Evolutionary conservation across 2,113 vertebrate genomes (phyloP).

Genomic region (Mormyrus iriodes): DNA sequence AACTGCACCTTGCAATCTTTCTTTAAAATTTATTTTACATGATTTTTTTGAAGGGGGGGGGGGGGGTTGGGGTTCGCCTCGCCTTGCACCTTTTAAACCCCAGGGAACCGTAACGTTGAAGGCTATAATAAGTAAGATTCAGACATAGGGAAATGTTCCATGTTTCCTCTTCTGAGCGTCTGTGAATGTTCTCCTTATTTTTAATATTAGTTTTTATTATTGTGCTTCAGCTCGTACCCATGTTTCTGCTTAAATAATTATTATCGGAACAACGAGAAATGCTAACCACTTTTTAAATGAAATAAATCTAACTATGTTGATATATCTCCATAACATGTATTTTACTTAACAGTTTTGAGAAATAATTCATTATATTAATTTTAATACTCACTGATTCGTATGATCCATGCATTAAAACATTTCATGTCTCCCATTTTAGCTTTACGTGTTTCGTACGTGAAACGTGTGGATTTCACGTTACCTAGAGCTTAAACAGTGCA

Average conservation of each 20-base stretch:
- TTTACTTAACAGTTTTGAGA: not conserved
- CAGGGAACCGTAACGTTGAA: not conserved
- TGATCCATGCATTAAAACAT: not conserved
- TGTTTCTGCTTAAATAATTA: not conserved
- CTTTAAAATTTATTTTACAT: not conserved
- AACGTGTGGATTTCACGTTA: not conserved
- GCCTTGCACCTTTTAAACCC: not conserved
- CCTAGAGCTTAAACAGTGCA: not conserved
- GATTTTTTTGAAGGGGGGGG: too few species aligned
- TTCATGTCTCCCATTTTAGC: not conserved
- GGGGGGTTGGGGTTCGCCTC: not conserved
- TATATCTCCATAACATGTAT: not conserved
- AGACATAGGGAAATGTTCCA: not conserved
- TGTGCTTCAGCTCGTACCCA: not conserved
- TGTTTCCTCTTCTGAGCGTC: not conserved
- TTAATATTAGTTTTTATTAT: not conserved
- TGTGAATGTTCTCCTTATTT: not conserved
- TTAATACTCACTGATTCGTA: not conserved
- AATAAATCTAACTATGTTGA: not conserved
- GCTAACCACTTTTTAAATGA: not conserved
- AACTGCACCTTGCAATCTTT: conserved; percentile 26
- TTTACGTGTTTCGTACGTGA: not conserved
- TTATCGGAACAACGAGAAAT: not conserved
- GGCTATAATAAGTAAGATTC: not conserved
- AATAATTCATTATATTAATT: not conserved